Percentiles rank a stretch among this genome's conserved stretches.
Conservation (phyloP, 2,113 vertebrate genomes). For the Megaceryle maxima region DNA sequence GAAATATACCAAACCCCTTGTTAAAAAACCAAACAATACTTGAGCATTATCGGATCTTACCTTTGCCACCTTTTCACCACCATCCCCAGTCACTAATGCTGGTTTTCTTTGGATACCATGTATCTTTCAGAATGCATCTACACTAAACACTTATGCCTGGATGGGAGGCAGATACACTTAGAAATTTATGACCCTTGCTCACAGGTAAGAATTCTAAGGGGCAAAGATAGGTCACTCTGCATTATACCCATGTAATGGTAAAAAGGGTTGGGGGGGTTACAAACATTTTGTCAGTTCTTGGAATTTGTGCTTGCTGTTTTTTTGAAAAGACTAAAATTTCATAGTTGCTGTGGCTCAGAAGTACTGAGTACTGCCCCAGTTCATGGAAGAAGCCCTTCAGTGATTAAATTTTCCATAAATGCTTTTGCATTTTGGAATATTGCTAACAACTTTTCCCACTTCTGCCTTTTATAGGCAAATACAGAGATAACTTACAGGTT, state of each 20-base stretch:
- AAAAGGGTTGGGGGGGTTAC: not conserved
- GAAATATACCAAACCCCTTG: not conserved
- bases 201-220: constrained; percentile 75
- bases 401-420: not conserved
- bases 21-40: not conserved
- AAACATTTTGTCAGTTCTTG: not conserved
- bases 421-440: not conserved
- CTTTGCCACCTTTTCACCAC: not conserved
- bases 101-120: not conserved
- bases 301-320: not conserved
- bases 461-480: not conserved
- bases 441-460: not conserved
- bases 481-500: not conserved
- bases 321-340: not conserved
- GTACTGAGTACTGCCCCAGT: not conserved
- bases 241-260: not conserved
- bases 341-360: not conserved
- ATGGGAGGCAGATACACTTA: constrained; percentile 82
- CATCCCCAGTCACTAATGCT: not conserved
- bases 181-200: constrained; percentile 88
- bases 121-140: constrained; percentile 84
- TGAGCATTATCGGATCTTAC: not conserved
- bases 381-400: not conserved
- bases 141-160: constrained; percentile 82
- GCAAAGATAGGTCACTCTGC: not conserved